A percentile compares a stretch with the other conserved stretches of the same genome.
Evolutionary conservation across 2,113 vertebrate species (phyloP).

Genomic region (Dromaius novaehollandiae): DNA sequence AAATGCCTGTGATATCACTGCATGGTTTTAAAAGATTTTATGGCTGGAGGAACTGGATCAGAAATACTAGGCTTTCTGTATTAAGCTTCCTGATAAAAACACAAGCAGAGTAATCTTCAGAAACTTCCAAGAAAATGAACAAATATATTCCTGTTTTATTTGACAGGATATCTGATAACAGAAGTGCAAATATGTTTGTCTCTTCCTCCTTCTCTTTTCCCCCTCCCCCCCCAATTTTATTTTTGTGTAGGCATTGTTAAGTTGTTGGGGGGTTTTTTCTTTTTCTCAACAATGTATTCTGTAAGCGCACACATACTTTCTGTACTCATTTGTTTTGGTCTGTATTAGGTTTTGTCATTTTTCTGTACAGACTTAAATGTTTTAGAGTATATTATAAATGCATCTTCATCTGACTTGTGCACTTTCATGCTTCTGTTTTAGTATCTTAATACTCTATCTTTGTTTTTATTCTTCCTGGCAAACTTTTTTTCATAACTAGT

Average conservation of each 20-base stretch:
- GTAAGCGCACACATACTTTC: not conserved
- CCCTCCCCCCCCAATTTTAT: not conserved
- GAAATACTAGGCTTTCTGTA: not conserved
- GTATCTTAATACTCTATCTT: not conserved
- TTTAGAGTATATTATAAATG: not conserved
- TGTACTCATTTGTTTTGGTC: not conserved
- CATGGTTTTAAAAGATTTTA: not conserved
- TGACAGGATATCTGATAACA: not conserved
- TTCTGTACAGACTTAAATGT: not conserved
- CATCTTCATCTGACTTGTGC: not conserved
- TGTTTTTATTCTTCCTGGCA: not conserved
- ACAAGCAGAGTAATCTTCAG: not conserved
- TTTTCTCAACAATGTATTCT: not conserved
- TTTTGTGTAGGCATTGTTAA: not conserved
- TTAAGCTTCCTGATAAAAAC: not conserved
- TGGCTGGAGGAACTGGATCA: not conserved
- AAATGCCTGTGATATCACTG: not conserved
- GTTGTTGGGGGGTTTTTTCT: not conserved
- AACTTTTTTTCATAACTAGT: not conserved
- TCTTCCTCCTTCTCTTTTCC: not conserved
- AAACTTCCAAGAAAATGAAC: not conserved
- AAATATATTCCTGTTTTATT: not conserved
- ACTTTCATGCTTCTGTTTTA: not conserved
- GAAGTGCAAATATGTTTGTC: not conserved
- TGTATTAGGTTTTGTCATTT: not conserved